Evolutionary conservation across 1,140 invertebrate species (phyloP), one percentile per base, ranked within the genome.

Genomic region (Delia radicum): DNA sequence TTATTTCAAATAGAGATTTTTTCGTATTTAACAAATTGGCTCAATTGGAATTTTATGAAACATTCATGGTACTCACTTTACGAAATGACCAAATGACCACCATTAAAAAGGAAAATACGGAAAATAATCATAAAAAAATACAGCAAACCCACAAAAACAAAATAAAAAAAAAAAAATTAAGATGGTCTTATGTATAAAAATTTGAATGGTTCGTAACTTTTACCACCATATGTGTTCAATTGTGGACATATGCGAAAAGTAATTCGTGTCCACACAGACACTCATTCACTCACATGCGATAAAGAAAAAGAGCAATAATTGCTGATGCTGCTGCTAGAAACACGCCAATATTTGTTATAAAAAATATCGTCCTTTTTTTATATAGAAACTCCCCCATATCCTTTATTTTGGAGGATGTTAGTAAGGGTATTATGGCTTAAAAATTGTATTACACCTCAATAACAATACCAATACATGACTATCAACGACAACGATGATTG

Each of bases 401-500:
- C 33, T 0, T 42, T 21, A 12, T 4, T 15, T 46, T 37, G 7
- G 46, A 29, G 18, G 72, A 18, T 55, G 15, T 67, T 18, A n/a
- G 63, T n/a, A 67, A 62, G 75, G 42, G 76, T 77, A 75, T 77
- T 74, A 77, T 77, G 28, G 76, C 79, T 83, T 79, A 79, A 85
- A 67, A 85, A 85, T 85, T 85, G 83, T 85, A 85, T 85, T 85
- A 85, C 83, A 85, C 83, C 83, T 85, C 80, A 84, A 84, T 84
- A 84, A 84, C 81, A 84, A 84, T 79, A 83, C 79, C 81, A 84
- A 81, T 81, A 84, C 82, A 84, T 79, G 82, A 78, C 77, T 79
- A 73, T 76, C 72, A 61, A n/a, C 69, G 75, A 24, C 37, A 21
- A 74, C 46, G 65, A 67, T 29, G 27, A 18, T 72, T 31, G 31